Evolutionary conservation across 1,140 invertebrate species (phyloP).

Genomic region (Chironomus tepperi): DNA sequence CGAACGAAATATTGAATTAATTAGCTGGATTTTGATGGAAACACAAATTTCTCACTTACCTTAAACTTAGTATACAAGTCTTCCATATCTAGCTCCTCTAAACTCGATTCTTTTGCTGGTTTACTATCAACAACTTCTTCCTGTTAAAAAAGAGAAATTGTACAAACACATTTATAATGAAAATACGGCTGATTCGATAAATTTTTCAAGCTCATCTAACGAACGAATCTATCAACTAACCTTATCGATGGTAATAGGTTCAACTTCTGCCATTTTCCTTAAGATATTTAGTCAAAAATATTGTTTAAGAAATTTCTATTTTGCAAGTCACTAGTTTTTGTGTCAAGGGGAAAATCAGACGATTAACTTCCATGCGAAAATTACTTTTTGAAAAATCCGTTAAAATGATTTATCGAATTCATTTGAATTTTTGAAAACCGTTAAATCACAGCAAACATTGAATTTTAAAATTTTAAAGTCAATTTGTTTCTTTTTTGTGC

Average conservation of each 20-base stretch:
- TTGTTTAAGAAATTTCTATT: constrained; percentile 34
- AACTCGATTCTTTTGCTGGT: constrained; percentile 44
- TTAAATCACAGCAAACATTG: too few relatives aligned
- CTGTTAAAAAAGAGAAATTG: constrained; percentile 38
- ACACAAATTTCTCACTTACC: constrained; percentile 47
- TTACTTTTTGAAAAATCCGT: too few relatives aligned
- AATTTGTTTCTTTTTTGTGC: too few relatives aligned
- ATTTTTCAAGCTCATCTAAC: neutral
- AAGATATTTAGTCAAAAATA: neutral
- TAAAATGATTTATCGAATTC: too few relatives aligned
- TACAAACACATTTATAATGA: constrained; percentile 21
- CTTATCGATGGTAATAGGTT: constrained; percentile 59
- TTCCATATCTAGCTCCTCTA: constrained; percentile 76
- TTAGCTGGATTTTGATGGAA: constrained; percentile 11
- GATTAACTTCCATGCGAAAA: too few relatives aligned
- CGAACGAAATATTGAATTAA: constrained; percentile 25
- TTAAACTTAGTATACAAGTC: constrained; percentile 93
- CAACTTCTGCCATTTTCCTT: constrained; percentile 57
- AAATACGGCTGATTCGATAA: neutral
- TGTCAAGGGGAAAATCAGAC: too few relatives aligned
- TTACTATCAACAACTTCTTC: constrained; percentile 53
- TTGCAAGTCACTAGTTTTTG: constrained; percentile 44
- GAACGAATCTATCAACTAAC: constrained; percentile 41
- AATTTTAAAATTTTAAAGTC: too few relatives aligned
- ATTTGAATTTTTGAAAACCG: too few relatives aligned